Evolutionary conservation across 2,113 vertebrate species (phyloP), one percentile per base, ranked within the genome.

Genomic region (Calyptommatus sinebrachiatus): DNA sequence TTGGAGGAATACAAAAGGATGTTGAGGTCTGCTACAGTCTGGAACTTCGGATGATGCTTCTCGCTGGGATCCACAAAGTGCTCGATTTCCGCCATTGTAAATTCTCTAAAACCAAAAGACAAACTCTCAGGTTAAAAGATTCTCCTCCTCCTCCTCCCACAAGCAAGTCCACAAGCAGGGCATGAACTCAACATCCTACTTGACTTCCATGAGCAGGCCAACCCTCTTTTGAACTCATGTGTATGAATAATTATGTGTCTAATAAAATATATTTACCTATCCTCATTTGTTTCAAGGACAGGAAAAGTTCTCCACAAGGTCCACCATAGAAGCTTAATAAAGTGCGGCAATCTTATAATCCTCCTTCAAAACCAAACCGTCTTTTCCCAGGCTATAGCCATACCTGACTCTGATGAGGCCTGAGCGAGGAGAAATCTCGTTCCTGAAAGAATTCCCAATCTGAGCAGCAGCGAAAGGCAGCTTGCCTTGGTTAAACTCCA

Each of bases 71-170:
- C 98, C 85, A 99, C 98, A 95, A 99, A 99, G 95, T 99, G 97
- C 94, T 99, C 98, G 0, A 99, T 99, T 94, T 99, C 98, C 77
- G 98, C 98, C 98, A 99, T 99, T 71, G 98, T 99, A 93, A 99
- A 99, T 93, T 99, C 98, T 86, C 98, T 99, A 61, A 61, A 62
- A 22, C 89, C 35, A 0, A 7, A 57, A 67, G 78, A 77, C 20
- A 73, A 0, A 0, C 1, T 14, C 57, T 53, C 1, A 2, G 2
- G 0, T 14, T 73, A 0, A 7, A 57, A 67, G 78, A 41, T 41
- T 41, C 35, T 41, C 35, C 35, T 41, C 35, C 35, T 5, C 35
- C 5, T 41, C 35, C 35, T 5, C 35, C 35, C 35, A 41, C 35
- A 41, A 41, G 35, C 3, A 41, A 41, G 5, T 5, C 35, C 35